Percentiles rank a stretch among this genome's conserved stretches.
phyloP scores from a whole-genome alignment of 2,888 invertebrate genomes.

The Pandemis heparana region DNA sequence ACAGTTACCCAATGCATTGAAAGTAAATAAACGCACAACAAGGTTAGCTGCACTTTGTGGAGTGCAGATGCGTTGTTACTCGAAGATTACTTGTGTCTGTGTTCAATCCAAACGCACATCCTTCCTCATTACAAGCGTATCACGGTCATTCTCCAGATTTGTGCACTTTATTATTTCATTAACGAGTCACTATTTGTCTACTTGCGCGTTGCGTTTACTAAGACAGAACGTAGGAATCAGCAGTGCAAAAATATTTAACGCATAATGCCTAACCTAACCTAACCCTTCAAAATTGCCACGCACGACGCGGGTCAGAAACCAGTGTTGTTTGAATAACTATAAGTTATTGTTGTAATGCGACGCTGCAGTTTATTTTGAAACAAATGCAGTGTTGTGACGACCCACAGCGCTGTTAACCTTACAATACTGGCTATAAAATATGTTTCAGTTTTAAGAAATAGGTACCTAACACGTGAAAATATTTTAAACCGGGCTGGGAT shows the following conservation, averaged over 20 bases:
- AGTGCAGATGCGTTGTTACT: too few relatives aligned
- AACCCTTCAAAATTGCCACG: background rate
- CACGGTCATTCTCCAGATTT: too few relatives aligned
- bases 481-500: background rate
- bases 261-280: too few relatives aligned
- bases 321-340: slow-evolving; percentile 23
- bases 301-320: background rate
- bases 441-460: background rate
- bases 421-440: background rate
- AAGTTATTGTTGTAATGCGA: slow-evolving; percentile 18
- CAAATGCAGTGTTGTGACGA: slow-evolving; percentile 21
- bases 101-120: background rate
- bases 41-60: too few relatives aligned
- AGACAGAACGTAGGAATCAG: too few relatives aligned
- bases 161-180: too few relatives aligned
- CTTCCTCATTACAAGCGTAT: background rate
- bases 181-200: too few relatives aligned
- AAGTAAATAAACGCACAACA: too few relatives aligned
- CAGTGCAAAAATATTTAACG: too few relatives aligned
- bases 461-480: background rate
- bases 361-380: slow-evolving; percentile 22
- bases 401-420: slow-evolving; percentile 17
- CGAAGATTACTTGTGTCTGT: background rate
- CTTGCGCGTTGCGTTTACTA: too few relatives aligned
- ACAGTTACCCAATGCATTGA: too few relatives aligned